Percentiles rank a stretch among this genome's conserved stretches.
These are phyloP conservation scores for Xylota sylvarum DNA, from an alignment of 2,888 invertebrate genomes.

Conservation along the genomic window DNA sequence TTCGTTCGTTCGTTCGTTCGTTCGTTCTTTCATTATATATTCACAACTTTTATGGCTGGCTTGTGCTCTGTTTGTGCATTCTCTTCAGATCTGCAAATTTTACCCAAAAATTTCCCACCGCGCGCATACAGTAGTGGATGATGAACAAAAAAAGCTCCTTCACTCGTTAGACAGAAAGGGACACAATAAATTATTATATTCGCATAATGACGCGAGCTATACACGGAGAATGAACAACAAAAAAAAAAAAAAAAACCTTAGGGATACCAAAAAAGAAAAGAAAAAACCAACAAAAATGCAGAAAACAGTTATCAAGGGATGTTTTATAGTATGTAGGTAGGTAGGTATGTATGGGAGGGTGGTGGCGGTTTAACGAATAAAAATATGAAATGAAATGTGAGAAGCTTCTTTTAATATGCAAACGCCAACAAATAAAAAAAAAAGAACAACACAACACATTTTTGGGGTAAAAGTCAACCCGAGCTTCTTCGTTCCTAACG, in stretches of 20 bases:
- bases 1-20: slow-evolving; percentile 40
- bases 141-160: slow-evolving; percentile 22
- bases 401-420: slow-evolving; percentile 29
- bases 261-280: neutral
- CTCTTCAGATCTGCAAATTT: slow-evolving; percentile 31
- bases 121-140: slow-evolving; percentile 29
- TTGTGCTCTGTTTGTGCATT: slow-evolving; percentile 43
- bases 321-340: no score
- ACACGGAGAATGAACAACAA: neutral
- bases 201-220: neutral
- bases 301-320: slow-evolving; percentile 7
- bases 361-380: neutral
- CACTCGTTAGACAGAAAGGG: slow-evolving; percentile 35
- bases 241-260: slow-evolving; percentile 10
- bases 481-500: no score
- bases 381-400: slow-evolving; percentile 24
- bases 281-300: no score
- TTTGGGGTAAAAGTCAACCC: neutral
- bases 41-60: slow-evolving; percentile 50
- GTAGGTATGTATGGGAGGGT: neutral
- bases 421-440: neutral
- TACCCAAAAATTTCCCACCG: neutral
- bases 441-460: neutral
- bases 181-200: slow-evolving; percentile 49
- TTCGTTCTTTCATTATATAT: slow-evolving; percentile 50